phyloP scores from a whole-genome alignment of 2,797 vertebrate genomes.

The Neoniphon sammara region DNA sequence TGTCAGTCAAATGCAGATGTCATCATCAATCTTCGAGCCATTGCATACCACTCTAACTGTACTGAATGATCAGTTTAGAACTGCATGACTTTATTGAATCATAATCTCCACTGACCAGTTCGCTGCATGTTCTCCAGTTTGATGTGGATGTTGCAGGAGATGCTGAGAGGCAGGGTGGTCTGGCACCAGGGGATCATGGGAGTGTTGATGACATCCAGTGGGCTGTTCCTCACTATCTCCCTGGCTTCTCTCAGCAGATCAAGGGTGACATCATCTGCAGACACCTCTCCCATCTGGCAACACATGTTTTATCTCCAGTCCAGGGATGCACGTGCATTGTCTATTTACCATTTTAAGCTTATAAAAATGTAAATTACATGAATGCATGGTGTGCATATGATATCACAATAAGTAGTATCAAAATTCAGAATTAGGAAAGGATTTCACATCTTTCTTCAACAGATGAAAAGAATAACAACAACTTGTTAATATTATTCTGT shows the following conservation, averaged over 20 bases:
- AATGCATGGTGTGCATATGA: too few species aligned
- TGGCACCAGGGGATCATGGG: conserved; percentile 80
- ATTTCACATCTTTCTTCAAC: neutral
- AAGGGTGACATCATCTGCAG: conserved; percentile 72
- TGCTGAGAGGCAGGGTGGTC: conserved; percentile 74
- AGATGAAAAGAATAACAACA: too few species aligned
- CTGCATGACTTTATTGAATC: neutral
- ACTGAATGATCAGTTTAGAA: too few species aligned
- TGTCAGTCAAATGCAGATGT: conserved; percentile 44
- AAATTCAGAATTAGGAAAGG: too few species aligned
- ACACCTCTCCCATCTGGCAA: conserved; percentile 73
- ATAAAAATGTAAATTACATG: too few species aligned
- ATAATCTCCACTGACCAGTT: conserved; percentile 69
- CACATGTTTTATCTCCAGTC: neutral
- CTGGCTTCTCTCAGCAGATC: conserved; percentile 77
- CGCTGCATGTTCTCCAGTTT: conserved; percentile 87
- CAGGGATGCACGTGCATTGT: neutral
- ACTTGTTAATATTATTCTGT: neutral
- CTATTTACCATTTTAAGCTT: neutral
- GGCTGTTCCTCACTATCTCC: conserved; percentile 78
- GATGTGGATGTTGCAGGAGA: conserved; percentile 73
- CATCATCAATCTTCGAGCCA: neutral
- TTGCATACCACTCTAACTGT: neutral
- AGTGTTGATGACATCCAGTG: conserved; percentile 82
- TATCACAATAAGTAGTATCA: too few species aligned